A percentile compares a stretch with the other conserved stretches of the same genome.
phyloP scores from a whole-genome alignment of 2,888 invertebrate genomes.

The Chrysolina americana region DNA sequence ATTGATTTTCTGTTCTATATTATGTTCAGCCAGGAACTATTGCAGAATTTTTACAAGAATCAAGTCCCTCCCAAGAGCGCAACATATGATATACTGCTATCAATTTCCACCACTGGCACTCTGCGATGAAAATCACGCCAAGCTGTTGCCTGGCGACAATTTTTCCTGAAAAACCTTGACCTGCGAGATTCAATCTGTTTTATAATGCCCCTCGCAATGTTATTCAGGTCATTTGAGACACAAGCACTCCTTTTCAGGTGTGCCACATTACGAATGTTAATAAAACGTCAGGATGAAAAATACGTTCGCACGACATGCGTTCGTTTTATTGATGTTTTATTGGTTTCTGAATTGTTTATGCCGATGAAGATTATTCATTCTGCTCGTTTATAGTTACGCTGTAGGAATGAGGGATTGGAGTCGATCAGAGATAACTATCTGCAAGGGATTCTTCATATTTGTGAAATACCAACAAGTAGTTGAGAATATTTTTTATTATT shows the following conservation, averaged over 20 bases:
- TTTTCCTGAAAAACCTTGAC: slow-evolving; percentile 53
- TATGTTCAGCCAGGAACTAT: too few relatives aligned
- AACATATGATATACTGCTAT: not conserved
- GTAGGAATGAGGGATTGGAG: not conserved
- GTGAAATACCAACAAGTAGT: too few relatives aligned
- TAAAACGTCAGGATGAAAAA: slow-evolving; percentile 50
- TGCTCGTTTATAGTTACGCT: too few relatives aligned
- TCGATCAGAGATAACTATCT: not conserved
- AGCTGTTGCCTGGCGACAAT: slow-evolving; percentile 15
- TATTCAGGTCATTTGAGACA: slow-evolving; percentile 58
- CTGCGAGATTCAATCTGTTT: slow-evolving; percentile 33
- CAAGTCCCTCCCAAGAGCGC: too few relatives aligned
- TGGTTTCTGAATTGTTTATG: not conserved
- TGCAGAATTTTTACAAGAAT: too few relatives aligned
- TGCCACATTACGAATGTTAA: slow-evolving; percentile 60
- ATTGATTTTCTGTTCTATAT: too few relatives aligned
- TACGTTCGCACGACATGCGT: slow-evolving; percentile 27
- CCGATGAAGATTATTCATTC: not conserved
- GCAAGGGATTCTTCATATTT: too few relatives aligned
- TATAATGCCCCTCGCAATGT: slow-evolving; percentile 47
- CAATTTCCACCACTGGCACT: not conserved
- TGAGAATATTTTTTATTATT: too few relatives aligned
- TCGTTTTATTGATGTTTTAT: slow-evolving; percentile 1
- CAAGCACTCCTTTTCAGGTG: slow-evolving; percentile 61
- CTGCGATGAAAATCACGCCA: slow-evolving; percentile 38